Conservation (phyloP, 2,797 vertebrate species). For the Myotis planiceps region DNA sequence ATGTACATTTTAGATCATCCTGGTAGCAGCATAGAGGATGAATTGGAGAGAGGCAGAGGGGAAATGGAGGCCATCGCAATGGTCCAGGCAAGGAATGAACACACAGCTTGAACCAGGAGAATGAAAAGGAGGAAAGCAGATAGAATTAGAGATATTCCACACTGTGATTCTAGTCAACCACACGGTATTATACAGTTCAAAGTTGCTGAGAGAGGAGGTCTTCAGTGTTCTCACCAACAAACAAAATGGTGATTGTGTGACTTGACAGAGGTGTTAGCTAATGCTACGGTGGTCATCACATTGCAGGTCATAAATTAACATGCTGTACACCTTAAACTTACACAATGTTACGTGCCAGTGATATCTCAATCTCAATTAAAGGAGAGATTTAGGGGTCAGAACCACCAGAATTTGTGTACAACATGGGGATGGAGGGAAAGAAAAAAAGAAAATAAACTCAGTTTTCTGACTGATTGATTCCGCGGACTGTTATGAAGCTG, state of each 20-base stretch:
- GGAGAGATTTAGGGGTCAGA: neutral
- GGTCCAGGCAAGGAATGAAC: neutral
- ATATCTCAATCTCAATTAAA: neutral
- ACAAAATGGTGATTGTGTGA: neutral
- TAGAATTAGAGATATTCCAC: neutral
- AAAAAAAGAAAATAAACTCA: neutral
- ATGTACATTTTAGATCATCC: neutral
- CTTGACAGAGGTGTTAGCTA: neutral
- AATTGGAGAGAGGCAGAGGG: neutral
- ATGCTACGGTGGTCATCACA: neutral
- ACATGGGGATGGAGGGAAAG: neutral
- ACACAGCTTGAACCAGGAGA: neutral
- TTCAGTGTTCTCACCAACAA: neutral
- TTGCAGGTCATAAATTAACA: no score
- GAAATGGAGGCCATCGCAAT: neutral
- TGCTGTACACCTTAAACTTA: neutral
- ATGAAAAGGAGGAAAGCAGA: neutral
- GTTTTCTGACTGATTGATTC: neutral
- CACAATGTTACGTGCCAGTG: neutral
- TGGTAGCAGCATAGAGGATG: neutral
- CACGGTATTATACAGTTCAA: neutral
- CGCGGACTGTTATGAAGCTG: neutral
- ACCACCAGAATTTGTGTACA: neutral
- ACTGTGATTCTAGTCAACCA: neutral
- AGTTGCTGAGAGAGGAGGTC: neutral